phyloP scores from a whole-genome alignment of 1,140 invertebrate species.

The Lithobius niger region DNA sequence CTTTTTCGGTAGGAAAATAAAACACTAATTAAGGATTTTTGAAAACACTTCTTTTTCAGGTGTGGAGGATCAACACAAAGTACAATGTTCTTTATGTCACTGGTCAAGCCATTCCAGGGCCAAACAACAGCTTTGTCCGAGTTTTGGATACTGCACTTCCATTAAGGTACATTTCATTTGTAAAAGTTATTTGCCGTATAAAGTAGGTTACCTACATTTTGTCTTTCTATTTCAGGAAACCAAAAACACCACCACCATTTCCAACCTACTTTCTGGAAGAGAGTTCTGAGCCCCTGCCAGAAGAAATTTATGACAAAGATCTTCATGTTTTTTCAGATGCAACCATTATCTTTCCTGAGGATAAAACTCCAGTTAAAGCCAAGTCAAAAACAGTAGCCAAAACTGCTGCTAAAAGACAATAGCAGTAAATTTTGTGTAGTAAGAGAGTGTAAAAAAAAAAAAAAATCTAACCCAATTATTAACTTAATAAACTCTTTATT shows the following conservation, averaged over 20 bases:
- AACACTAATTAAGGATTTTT: not conserved
- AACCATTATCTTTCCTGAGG: constrained; percentile 50
- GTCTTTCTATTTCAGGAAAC: constrained; percentile 10
- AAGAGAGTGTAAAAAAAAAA: no score
- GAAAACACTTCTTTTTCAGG: constrained; percentile 34
- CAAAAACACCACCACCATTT: constrained; percentile 49
- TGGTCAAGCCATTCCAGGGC: constrained; percentile 66
- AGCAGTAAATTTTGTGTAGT: no score
- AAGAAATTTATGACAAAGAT: constrained; percentile 55
- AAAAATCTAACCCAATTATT: no score
- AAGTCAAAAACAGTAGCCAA: constrained; percentile 18
- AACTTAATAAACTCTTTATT: no score
- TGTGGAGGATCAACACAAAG: constrained; percentile 83
- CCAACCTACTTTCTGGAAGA: constrained; percentile 57
- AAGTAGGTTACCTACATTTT: not conserved
- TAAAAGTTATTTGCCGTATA: constrained; percentile 6
- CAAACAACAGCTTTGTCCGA: constrained; percentile 59
- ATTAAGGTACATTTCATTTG: constrained; percentile 28
- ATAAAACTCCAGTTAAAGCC: constrained; percentile 19
- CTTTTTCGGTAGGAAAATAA: not conserved
- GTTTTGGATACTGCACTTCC: constrained; percentile 66
- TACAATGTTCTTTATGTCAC: constrained; percentile 82
- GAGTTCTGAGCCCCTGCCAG: constrained; percentile 40
- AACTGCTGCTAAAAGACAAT: constrained; percentile 15
- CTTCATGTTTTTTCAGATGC: constrained; percentile 53